Evolutionary conservation across 1,140 invertebrate species (phyloP), one percentile per base, ranked within the genome.

Genomic region (Caenorhabditis remanei): DNA sequence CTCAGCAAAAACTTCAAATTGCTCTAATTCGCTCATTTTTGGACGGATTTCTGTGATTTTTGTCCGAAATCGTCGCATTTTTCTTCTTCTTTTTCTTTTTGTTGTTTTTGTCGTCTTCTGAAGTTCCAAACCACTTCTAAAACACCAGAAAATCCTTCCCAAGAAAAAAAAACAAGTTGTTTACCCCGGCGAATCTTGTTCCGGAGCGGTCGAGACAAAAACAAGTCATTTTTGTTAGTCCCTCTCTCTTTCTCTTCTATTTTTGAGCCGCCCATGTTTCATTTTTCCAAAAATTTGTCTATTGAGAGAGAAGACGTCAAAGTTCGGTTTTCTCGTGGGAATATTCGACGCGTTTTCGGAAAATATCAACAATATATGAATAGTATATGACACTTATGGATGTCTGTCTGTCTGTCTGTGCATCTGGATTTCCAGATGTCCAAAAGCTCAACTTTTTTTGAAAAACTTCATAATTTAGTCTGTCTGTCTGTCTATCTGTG

Each of bases 191-290:
- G 16, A 65, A 40, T 9, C 56, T 16, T 58, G 56, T n/a, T 40
- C 16, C 24, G 61, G 61, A 24, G 14, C 50, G 16, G 56, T 19
- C 56, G n/a, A 14, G n/a, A 21, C 8, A 58, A 58, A 58, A 58
- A 19, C 56, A 58, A 21, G 19, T 58, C n/a, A n/a, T 7, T 19
- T 7, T 19, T 58, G 56, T 58, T 8, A n/a, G 56, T 58, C 50
- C 16, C 50, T 4, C 50, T 58, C n/a, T 58, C 8, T 58, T 19
- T 58, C n/a, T 16, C 1, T 58, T n/a, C n/a, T 21, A 41, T 40
- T 13, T 65, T 40, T 65, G 56, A 61, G 56, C 56, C 56, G 56
- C 56, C 61, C 61, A 65, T 65, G 21, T 65, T 65, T 65, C 32
- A 40, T 65, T 14, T 40, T 40, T 65, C 21, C 19, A 1, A 21